Conservation (phyloP, 2,888 invertebrate genomes). For the Drosophila anomalata region DNA sequence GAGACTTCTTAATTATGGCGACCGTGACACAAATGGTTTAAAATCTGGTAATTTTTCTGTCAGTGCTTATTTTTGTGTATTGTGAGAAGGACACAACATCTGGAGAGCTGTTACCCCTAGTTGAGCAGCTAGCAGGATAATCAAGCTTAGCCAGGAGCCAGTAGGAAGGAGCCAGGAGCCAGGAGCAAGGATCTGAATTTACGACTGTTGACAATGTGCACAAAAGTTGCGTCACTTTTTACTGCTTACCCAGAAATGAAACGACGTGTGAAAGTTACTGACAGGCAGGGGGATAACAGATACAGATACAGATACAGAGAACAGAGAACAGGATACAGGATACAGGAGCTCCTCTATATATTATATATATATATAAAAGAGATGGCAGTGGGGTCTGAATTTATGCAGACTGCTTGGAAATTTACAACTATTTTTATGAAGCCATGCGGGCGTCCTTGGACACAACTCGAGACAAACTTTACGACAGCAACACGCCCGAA, state of each 20-base stretch:
- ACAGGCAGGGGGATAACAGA: constrained; percentile 18
- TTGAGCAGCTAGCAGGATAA: constrained; percentile 51
- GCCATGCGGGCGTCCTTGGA: constrained; percentile 56
- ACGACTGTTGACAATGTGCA: constrained; percentile 76
- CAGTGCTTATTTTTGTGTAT: constrained; percentile 12
- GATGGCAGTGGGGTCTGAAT: constrained; percentile 40
- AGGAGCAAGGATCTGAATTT: constrained; percentile 44
- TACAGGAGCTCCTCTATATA: neutral
- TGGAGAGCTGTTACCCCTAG: constrained; percentile 18
- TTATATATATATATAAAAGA: neutral
- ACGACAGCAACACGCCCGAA: constrained; percentile 33
- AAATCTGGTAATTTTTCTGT: constrained; percentile 3
- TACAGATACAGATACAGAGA: neutral
- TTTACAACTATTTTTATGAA: constrained; percentile 78
- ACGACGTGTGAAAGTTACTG: constrained; percentile 70
- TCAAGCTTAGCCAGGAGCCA: constrained; percentile 48
- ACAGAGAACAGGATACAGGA: constrained; percentile 1
- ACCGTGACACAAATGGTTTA: no score
- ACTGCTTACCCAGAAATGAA: constrained; percentile 45
- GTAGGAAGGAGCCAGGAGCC: neutral
- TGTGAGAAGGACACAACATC: constrained; percentile 12
- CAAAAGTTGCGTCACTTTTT: constrained; percentile 72
- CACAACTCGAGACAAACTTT: constrained; percentile 34
- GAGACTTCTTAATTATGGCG: no score
- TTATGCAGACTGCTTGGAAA: constrained; percentile 69